Evolutionary conservation across 2,888 invertebrate genomes (phyloP).

Genomic region (Laothoe populi): DNA sequence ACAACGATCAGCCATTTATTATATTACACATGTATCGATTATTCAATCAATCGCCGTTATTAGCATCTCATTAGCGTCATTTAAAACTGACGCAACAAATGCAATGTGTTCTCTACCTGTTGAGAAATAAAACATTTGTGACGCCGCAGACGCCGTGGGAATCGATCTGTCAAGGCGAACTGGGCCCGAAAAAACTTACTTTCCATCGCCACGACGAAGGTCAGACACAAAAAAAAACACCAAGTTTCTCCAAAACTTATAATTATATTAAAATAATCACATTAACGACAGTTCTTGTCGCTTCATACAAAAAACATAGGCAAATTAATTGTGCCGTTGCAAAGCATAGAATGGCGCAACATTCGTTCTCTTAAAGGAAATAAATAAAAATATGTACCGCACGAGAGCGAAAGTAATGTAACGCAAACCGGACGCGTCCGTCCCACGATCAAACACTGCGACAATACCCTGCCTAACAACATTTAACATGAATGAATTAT

Average conservation of each 20-base stretch:
- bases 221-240: conserved; percentile 51
- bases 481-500: conserved; percentile 53
- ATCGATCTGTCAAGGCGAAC: conserved; percentile 66
- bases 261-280: conserved; percentile 43
- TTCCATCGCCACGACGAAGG: conserved; percentile 62
- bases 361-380: conserved; percentile 46
- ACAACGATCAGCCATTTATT: conserved; percentile 2
- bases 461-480: conserved; percentile 50
- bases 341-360: conserved; percentile 38
- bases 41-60: conserved; percentile 27
- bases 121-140: conserved; percentile 42
- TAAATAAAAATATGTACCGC: conserved; percentile 40
- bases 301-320: conserved; percentile 41
- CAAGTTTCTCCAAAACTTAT: conserved; percentile 63
- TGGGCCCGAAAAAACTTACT: conserved; percentile 61
- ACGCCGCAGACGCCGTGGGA: conserved; percentile 50
- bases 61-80: conserved; percentile 35
- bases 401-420: conserved; percentile 44
- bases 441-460: conserved; percentile 51
- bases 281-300: conserved; percentile 30
- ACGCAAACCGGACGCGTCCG: conserved; percentile 47
- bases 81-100: conserved; percentile 17
- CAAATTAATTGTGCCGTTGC: conserved; percentile 48
- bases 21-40: conserved; percentile 27
- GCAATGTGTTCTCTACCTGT: conserved; percentile 31